These are phyloP conservation scores for Apis florea DNA, from an alignment of 1,140 invertebrate genomes.

Conservation along the genomic window DNA sequence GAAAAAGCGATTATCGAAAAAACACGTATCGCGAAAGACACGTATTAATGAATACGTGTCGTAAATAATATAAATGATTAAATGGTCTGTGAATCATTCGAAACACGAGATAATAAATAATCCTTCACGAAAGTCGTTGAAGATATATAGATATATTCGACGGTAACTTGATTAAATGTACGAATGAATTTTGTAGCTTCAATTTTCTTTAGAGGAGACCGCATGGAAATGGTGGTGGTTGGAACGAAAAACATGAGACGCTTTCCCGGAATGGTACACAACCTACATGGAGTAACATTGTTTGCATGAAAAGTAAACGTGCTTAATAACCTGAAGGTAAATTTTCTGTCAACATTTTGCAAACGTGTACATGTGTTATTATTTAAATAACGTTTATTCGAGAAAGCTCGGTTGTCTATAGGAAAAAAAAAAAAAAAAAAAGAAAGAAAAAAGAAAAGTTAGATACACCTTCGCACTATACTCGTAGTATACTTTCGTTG, in stretches of 20 bases:
- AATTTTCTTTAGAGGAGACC: not conserved
- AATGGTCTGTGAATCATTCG: too few relatives aligned
- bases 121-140: not conserved
- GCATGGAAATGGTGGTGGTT: not conserved
- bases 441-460: not conserved
- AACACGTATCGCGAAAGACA: too few relatives aligned
- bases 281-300: too few relatives aligned
- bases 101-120: not conserved
- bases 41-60: not conserved
- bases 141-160: too few relatives aligned
- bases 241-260: not conserved
- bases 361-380: not conserved
- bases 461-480: not conserved
- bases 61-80: not conserved
- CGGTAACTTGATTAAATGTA: not conserved
- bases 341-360: not conserved
- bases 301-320: not conserved
- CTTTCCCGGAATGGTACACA: too few relatives aligned
- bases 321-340: not conserved
- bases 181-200: not conserved
- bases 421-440: not conserved
- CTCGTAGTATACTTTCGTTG: not conserved
- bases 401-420: not conserved
- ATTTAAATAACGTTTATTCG: not conserved
- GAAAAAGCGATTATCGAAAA: too few relatives aligned